Conservation (phyloP, 2,797 vertebrate species). For the Pygocentrus nattereri region DNA sequence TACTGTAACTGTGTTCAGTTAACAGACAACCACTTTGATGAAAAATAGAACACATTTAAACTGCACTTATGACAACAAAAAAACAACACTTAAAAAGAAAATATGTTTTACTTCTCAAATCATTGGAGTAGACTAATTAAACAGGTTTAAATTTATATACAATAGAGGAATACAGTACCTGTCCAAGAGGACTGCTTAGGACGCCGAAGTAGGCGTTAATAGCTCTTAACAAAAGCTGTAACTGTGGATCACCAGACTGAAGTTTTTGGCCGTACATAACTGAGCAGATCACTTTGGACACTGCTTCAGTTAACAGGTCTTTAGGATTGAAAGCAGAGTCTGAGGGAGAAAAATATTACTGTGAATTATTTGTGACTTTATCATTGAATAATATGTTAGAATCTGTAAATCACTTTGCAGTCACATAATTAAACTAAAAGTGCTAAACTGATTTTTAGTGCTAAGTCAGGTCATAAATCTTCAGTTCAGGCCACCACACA, state of each 20-base stretch:
- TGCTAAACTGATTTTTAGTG: too few species aligned
- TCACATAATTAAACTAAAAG: too few species aligned
- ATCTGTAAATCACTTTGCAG: too few species aligned
- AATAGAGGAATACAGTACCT: conserved; percentile 36
- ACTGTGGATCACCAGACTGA: conserved; percentile 66
- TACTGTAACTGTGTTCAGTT: too few species aligned
- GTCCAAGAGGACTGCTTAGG: conserved; percentile 53
- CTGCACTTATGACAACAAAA: too few species aligned
- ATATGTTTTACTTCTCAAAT: too few species aligned
- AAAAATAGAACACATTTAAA: too few species aligned
- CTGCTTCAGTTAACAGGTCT: conserved; percentile 41
- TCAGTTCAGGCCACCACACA: too few species aligned
- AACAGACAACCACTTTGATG: too few species aligned
- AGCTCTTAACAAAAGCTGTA: conserved; percentile 63
- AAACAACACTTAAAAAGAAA: background rate
- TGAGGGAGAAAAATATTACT: conserved; percentile 11
- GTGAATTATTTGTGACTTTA: too few species aligned
- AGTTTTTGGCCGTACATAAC: conserved; percentile 74
- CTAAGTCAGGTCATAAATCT: too few species aligned
- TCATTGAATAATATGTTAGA: background rate
- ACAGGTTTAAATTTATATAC: background rate
- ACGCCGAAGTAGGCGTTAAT: conserved; percentile 58
- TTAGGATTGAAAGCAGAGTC: conserved; percentile 54
- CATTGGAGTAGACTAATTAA: background rate
- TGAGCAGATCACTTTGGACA: conserved; percentile 72